Evolutionary conservation across 2,888 invertebrate species (phyloP).

Genomic region (Aleiodes alternator): DNA sequence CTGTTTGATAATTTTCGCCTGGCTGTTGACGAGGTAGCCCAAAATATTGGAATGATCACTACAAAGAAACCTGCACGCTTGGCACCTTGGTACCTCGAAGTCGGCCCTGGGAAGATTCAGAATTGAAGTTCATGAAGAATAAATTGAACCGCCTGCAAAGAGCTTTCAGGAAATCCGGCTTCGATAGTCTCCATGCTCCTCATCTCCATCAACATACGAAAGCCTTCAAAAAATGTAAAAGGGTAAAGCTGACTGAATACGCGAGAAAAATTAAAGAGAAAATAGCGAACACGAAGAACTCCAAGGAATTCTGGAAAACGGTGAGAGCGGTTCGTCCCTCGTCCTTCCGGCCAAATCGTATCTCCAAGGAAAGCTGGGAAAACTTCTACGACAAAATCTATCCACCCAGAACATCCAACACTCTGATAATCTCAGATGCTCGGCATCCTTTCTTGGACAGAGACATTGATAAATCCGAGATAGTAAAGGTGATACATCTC

Average conservation of each 20-base stretch:
- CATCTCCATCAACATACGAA: too few species aligned
- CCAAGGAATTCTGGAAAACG: neutral
- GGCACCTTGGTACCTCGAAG: too few species aligned
- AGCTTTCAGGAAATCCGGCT: too few species aligned
- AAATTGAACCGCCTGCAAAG: too few species aligned
- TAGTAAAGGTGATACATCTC: neutral
- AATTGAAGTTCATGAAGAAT: too few species aligned
- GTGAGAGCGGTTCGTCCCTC: neutral
- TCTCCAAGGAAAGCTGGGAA: neutral
- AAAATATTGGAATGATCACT: too few species aligned
- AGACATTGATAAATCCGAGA: neutral
- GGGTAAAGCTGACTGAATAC: neutral
- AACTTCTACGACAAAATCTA: neutral
- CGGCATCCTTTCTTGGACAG: neutral
- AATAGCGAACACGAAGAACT: neutral
- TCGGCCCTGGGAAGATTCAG: too few species aligned
- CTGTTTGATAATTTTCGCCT: too few species aligned
- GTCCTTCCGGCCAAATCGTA: neutral
- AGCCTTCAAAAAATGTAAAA: too few species aligned
- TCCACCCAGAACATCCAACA: neutral
- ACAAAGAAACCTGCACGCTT: too few species aligned
- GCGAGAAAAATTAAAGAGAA: neutral
- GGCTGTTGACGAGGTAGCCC: too few species aligned
- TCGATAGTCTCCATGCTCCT: too few species aligned
- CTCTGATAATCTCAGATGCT: neutral